These are phyloP conservation scores for Pangasianodon gigas DNA, from an alignment of 2,113 vertebrate species.

Conservation along the genomic window DNA sequence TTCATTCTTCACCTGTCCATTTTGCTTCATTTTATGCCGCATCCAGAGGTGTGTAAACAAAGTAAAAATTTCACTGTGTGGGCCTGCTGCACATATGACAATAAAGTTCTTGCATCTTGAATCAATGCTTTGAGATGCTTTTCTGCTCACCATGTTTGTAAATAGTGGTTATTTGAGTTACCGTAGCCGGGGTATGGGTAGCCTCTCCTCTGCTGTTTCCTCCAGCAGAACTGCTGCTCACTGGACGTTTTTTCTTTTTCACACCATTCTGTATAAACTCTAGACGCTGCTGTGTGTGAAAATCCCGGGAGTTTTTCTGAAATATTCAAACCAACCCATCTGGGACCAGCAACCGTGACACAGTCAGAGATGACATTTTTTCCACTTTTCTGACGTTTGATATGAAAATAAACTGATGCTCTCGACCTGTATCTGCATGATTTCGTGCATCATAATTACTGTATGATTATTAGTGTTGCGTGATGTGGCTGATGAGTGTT, in stretches of 20 bases:
- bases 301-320: no score
- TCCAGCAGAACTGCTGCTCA: background rate
- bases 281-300: no score
- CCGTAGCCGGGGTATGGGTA: no score
- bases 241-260: background rate
- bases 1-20: no score
- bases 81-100: background rate
- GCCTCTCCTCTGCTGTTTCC: background rate
- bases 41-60: background rate
- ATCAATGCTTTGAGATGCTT: background rate
- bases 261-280: no score
- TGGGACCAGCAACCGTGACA: background rate
- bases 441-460: no score
- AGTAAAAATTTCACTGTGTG: background rate
- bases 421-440: no score
- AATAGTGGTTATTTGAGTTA: background rate
- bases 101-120: background rate
- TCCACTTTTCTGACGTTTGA: background rate
- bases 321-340: background rate
- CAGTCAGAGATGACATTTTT: background rate
- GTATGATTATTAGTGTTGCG: no score
- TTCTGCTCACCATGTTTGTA: background rate
- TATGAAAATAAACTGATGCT: background rate
- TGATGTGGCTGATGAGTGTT: background rate
- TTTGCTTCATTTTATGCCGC: background rate